A percentile compares a stretch with the other conserved stretches of the same genome.
These are phyloP conservation scores for Coccyzus lansbergi DNA, from an alignment of 2,797 vertebrate genomes.

Conservation along the genomic window DNA sequence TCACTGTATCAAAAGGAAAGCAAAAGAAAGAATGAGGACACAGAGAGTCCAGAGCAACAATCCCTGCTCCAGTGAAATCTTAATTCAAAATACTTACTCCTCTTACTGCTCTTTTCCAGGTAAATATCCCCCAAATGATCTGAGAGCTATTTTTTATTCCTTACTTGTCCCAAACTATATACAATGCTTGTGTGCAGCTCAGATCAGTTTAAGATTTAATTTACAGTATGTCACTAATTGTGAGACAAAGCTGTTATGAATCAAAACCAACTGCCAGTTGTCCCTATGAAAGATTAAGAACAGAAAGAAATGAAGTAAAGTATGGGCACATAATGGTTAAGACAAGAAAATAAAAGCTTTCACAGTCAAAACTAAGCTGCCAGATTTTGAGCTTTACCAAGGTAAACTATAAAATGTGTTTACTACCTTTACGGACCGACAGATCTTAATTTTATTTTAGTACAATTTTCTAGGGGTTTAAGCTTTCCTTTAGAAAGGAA, in stretches of 20 bases:
- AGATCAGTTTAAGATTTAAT: background rate
- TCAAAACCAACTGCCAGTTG: background rate
- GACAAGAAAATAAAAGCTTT: background rate
- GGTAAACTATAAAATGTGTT: rapidly evolving
- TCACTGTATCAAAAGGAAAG: background rate
- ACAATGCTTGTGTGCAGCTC: background rate
- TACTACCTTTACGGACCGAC: background rate
- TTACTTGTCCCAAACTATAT: background rate
- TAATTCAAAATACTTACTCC: background rate
- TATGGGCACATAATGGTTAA: background rate
- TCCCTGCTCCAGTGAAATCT: background rate
- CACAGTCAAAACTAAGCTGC: background rate
- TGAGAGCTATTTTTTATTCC: background rate
- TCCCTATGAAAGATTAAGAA: background rate
- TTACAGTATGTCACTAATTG: background rate
- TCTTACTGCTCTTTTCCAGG: background rate
- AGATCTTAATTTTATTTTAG: background rate
- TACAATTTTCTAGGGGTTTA: background rate
- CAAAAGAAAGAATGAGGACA: background rate
- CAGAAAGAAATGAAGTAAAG: background rate
- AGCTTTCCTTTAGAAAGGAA: background rate
- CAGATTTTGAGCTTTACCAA: background rate
- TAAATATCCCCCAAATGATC: background rate
- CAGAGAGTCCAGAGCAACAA: background rate
- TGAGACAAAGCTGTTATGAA: background rate